phyloP scores from a whole-genome alignment of 35 echinoderm and acorn worm genomes.

The Apostichopus japonicus region DNA sequence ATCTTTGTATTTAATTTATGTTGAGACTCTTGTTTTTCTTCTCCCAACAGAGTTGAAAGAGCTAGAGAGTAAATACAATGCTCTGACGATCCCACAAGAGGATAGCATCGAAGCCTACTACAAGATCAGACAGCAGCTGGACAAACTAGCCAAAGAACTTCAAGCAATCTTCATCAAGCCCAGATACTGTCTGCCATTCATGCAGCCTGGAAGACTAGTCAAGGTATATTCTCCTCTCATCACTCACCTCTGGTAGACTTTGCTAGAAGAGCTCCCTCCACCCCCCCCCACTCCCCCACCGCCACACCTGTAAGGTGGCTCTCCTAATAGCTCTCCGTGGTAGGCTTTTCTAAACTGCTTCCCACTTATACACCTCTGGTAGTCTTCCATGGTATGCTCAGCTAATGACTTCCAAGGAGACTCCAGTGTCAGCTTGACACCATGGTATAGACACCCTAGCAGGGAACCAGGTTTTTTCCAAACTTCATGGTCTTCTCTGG shows the following conservation, averaged over 20 bases:
- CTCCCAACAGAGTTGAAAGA: constrained; percentile 73
- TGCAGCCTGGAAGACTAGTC: constrained; percentile 96
- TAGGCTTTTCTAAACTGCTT: not conserved
- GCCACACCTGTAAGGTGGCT: not conserved
- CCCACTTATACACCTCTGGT: not conserved
- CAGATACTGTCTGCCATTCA: constrained; percentile 88
- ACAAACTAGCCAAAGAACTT: constrained; percentile 83
- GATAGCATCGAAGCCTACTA: constrained; percentile 91
- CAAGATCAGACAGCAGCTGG: constrained; percentile 93
- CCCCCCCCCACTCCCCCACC: no score
- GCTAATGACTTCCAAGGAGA: not conserved
- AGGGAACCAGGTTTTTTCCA: no score
- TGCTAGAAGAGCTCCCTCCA: not conserved
- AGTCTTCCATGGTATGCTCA: not conserved
- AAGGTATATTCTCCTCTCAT: constrained; percentile 63
- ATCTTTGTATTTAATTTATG: no score
- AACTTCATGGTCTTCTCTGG: not conserved
- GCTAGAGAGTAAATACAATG: constrained; percentile 87
- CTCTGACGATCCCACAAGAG: constrained; percentile 78
- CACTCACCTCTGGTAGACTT: not conserved
- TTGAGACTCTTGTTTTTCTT: not conserved
- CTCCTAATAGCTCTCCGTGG: not conserved
- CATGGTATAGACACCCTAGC: not conserved
- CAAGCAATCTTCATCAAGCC: constrained; percentile 83
- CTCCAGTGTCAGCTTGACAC: not conserved